Percentiles rank a stretch among this genome's conserved stretches.
phyloP scores from a whole-genome alignment of 2,888 invertebrate species.

The Pyralis farinalis region DNA sequence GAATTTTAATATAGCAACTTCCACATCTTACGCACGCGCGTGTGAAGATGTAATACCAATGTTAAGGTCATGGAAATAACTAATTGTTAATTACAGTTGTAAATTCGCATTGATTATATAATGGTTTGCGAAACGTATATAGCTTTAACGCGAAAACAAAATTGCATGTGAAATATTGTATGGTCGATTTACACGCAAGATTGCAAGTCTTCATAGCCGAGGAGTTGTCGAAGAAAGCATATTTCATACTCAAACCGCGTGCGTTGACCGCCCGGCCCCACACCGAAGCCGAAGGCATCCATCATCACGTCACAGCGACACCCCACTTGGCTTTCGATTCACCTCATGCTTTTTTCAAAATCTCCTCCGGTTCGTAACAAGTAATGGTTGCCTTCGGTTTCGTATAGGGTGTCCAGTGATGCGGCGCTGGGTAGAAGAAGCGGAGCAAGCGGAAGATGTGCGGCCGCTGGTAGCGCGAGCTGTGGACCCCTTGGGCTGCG shows the following conservation, averaged over 20 bases:
- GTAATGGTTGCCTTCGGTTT: conserved; percentile 90
- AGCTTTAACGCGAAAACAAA: too few relatives aligned
- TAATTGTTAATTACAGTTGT: too few relatives aligned
- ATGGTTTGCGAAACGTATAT: too few relatives aligned
- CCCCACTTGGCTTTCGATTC: conserved; percentile 7
- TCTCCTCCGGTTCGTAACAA: conserved; percentile 31
- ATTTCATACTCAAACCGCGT: conserved; percentile 23
- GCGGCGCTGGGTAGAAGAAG: conserved; percentile 29
- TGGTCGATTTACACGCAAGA: conserved; percentile 18
- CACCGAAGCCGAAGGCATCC: conserved; percentile 78
- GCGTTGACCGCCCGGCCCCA: conserved; percentile 44
- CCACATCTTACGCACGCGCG: too few relatives aligned
- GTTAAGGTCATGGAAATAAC: too few relatives aligned
- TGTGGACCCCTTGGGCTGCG: conserved; percentile 66
- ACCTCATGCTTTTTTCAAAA: conserved; percentile 42
- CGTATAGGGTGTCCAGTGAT: conserved; percentile 81
- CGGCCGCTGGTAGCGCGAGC: conserved; percentile 54
- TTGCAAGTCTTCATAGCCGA: conserved; percentile 38
- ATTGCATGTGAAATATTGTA: conserved; percentile 23
- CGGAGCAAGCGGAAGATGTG: conserved; percentile 27
- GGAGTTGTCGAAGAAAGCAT: conserved; percentile 46
- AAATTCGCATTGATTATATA: too few relatives aligned
- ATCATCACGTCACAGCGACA: conserved; percentile 30
- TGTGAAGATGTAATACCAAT: too few relatives aligned
- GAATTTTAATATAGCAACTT: too few relatives aligned